Evolutionary conservation across 2,797 vertebrate genomes (phyloP).

Genomic region (Cyclura pinguis): DNA sequence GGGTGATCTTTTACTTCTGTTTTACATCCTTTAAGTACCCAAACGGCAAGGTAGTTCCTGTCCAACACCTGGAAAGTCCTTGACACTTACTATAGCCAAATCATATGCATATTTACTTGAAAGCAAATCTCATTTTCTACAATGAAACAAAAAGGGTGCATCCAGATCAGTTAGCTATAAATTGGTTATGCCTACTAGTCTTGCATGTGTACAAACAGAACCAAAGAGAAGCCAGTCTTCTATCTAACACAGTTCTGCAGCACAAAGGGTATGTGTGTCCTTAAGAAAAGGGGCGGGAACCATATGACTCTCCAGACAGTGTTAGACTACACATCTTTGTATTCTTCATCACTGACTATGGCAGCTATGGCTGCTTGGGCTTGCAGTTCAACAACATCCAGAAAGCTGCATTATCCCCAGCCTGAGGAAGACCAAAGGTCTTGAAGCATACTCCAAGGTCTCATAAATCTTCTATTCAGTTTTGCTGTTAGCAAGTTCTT

Average conservation of each 20-base stretch:
- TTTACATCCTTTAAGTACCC: neutral
- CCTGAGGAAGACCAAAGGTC: too few relatives aligned
- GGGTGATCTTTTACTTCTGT: neutral
- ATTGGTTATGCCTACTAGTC: neutral
- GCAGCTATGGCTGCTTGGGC: too few relatives aligned
- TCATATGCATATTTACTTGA: neutral
- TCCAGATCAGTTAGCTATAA: neutral
- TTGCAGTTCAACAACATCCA: too few relatives aligned
- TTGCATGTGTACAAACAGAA: neutral
- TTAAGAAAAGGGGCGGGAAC: neutral
- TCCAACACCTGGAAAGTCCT: neutral
- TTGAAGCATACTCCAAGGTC: neutral
- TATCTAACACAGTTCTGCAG: neutral
- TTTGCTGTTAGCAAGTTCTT: neutral
- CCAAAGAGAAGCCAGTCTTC: neutral
- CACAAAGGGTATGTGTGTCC: neutral
- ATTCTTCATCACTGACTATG: too few relatives aligned
- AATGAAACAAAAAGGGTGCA: neutral
- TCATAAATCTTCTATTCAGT: neutral
- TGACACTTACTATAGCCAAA: neutral
- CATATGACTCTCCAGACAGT: too few relatives aligned
- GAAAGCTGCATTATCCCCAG: too few relatives aligned
- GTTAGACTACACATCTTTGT: too few relatives aligned
- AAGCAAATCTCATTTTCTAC: neutral
- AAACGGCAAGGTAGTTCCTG: neutral